phyloP scores from a whole-genome alignment of 2,797 vertebrate species.

The Lutra lutra region DNA sequence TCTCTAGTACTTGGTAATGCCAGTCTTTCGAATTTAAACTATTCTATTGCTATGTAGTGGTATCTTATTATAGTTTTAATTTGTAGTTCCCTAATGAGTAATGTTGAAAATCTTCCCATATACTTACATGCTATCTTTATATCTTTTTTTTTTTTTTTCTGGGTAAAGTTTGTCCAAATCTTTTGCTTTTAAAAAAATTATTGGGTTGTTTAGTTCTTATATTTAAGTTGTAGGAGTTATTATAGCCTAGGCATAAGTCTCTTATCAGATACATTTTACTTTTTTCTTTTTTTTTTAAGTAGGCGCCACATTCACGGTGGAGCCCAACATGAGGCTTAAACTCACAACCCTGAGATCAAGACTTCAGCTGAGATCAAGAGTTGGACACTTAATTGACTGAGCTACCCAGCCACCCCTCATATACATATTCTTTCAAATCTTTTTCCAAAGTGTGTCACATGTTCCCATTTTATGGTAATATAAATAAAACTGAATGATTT shows the following conservation, averaged over 20 bases:
- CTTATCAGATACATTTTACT: not conserved
- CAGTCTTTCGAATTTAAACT: not conserved
- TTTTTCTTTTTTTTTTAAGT: not conserved
- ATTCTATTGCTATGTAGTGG: not conserved
- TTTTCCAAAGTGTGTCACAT: not conserved
- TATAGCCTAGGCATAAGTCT: not conserved
- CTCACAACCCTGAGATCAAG: not conserved
- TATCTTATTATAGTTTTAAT: not conserved
- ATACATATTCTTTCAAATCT: not conserved
- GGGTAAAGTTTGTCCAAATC: not conserved
- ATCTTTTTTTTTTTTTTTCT: not conserved
- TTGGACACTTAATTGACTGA: not conserved
- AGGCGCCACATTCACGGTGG: not conserved
- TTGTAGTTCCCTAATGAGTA: not conserved
- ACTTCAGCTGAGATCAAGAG: not conserved
- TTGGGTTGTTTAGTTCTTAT: not conserved
- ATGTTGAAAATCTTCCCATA: not conserved
- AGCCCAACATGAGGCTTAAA: not conserved
- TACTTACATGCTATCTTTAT: not conserved
- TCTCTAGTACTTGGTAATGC: not conserved
- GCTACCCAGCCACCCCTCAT: not conserved
- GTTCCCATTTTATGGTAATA: not conserved
- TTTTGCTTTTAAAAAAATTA: not conserved
- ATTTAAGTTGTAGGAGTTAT: not conserved
- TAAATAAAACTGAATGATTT: not conserved